Conservation (phyloP, 2,797 vertebrate species). For the Phoeniculus purpureus region DNA sequence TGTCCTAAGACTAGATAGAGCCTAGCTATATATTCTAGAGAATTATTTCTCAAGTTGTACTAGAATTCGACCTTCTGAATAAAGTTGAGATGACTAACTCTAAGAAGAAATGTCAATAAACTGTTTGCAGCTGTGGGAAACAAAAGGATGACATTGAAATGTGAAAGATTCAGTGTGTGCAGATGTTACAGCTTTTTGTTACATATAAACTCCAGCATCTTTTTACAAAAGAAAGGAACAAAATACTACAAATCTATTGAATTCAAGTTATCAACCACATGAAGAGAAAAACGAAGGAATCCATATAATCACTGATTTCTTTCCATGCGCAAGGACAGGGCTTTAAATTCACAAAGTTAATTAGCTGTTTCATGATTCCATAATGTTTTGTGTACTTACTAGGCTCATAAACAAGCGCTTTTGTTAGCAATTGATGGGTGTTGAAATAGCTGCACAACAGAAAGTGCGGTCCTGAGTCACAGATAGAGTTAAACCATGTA, state of each 20-base stretch:
- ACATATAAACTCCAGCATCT: neutral
- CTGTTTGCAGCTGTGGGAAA: neutral
- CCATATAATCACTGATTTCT: conserved; percentile 54
- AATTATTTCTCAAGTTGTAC: neutral
- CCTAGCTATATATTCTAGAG: neutral
- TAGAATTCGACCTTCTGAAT: neutral
- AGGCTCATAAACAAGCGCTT: conserved; percentile 44
- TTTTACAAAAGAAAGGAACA: neutral
- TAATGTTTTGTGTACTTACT: conserved; percentile 61
- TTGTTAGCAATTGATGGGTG: conserved; percentile 50
- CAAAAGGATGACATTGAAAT: neutral
- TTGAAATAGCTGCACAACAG: neutral
- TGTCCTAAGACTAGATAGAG: neutral
- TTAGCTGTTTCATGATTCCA: conserved; percentile 57
- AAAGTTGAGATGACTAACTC: neutral
- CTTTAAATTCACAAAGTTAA: conserved; percentile 67
- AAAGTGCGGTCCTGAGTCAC: neutral
- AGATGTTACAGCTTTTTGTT: conserved; percentile 11
- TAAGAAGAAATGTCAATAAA: neutral
- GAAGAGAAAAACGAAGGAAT: neutral
- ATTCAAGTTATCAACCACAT: conserved; percentile 14
- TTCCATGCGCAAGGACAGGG: conserved; percentile 50
- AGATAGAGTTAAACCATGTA: neutral
- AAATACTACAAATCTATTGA: neutral
- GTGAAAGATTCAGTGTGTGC: neutral